Conservation (phyloP, 2,888 invertebrate genomes). For the Sabatieria punctata region DNA sequence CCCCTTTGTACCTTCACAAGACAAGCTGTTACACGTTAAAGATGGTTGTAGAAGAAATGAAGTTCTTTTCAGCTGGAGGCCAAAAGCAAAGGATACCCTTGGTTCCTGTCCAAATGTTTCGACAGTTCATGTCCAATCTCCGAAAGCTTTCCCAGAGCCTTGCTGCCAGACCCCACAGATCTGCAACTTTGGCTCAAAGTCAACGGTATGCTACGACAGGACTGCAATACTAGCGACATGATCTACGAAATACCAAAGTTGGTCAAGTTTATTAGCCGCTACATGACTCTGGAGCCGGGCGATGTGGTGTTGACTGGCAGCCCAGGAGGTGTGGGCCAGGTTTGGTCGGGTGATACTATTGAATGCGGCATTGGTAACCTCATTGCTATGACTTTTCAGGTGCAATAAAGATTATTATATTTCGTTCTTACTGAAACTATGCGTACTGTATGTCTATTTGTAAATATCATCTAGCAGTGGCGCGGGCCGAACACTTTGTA, state of each 20-base stretch:
- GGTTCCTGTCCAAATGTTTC: constrained; percentile 58
- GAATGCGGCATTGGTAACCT: constrained; percentile 45
- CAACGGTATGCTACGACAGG: constrained; percentile 45
- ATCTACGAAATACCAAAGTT: constrained; percentile 49
- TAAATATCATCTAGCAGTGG: too few relatives aligned
- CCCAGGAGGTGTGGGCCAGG: constrained; percentile 48
- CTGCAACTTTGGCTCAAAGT: constrained; percentile 45
- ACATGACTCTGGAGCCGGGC: constrained; percentile 50
- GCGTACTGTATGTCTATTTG: too few relatives aligned
- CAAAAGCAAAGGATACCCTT: constrained; percentile 48
- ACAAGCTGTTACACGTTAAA: too few relatives aligned
- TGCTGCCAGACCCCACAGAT: constrained; percentile 45
- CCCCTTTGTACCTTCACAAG: too few relatives aligned
- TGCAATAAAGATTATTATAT: too few relatives aligned
- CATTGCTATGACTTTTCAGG: too few relatives aligned
- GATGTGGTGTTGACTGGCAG: constrained; percentile 57
- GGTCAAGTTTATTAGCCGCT: constrained; percentile 47
- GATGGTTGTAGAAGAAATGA: too few relatives aligned
- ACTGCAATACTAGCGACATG: constrained; percentile 49
- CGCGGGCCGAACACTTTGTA: too few relatives aligned
- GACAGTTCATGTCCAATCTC: constrained; percentile 61
- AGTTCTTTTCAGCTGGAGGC: constrained; percentile 30
- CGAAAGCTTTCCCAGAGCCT: constrained; percentile 42
- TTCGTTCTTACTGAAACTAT: too few relatives aligned
- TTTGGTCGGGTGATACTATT: constrained; percentile 48